Conservation (phyloP, 2,113 vertebrate genomes). For the Elgaria multicarinata region DNA sequence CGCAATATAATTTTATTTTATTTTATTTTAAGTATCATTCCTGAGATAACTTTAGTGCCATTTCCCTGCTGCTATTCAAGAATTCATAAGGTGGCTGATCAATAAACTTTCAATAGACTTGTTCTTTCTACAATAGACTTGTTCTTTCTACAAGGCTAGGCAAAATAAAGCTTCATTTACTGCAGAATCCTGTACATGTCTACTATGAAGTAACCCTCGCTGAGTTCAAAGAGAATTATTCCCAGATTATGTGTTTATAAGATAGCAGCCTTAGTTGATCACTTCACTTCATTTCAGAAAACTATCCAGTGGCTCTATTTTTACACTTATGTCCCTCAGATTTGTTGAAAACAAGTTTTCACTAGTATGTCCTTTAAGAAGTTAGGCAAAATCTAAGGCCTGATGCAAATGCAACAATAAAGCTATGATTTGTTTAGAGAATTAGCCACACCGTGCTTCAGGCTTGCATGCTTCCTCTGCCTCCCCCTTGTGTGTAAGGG, state of each 20-base stretch:
- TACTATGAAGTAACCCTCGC: too few relatives aligned
- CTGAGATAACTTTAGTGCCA: background rate
- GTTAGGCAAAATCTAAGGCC: background rate
- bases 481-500: background rate
- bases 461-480: too few relatives aligned
- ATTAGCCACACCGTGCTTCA: background rate
- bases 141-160: conserved; percentile 1
- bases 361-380: background rate
- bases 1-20: too few relatives aligned
- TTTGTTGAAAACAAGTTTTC: background rate
- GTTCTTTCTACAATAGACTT: background rate
- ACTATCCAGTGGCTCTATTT: background rate
- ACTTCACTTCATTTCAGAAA: conserved; percentile 15
- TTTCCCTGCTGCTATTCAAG: background rate
- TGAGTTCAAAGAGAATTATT: too few relatives aligned
- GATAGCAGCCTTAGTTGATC: background rate
- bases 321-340: background rate
- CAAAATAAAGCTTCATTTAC: background rate
- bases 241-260: too few relatives aligned
- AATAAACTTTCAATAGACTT: background rate
- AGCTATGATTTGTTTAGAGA: background rate
- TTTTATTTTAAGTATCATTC: background rate
- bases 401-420: background rate
- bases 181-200: too few relatives aligned
- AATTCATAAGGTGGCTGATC: background rate